Base-by-base conservation (phyloP, 2,888 invertebrate genomes). In the Hirtodrosophila histrioides region DNA sequence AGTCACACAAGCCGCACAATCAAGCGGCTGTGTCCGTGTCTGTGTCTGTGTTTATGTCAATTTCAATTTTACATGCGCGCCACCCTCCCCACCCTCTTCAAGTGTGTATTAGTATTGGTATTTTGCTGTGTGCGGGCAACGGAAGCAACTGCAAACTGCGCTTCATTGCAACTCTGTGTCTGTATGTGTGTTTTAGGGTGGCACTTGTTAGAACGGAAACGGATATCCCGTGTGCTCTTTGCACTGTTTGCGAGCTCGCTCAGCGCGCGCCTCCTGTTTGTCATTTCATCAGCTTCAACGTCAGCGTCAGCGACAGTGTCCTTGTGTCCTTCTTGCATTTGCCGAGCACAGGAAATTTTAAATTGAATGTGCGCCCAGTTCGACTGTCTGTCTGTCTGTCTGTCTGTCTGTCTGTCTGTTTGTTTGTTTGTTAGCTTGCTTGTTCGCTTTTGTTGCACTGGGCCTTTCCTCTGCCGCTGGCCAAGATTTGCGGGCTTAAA, bases 161-260 rank as follows among this genome's bases (percentile, higher is more conserved):
- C 85, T 87, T 81, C 83, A 85, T 70, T 82, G 86, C 83, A 84
- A 72, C 56, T 43, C 54, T 66, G 56, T 40, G 36, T 39, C 3
- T 44, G 8, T 55, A 12, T 58, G 40, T 63, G 11, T 62, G 33
- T 56, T 57, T 41, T 43, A 9, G 70, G 68, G 61, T 67, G 63
- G 70, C 76, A 88, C 86, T 85, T 85, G 81, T 72, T 77, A 71
- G 58, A 75, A 69, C 88, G 81, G 83, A 86, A 88, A 71, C 86
- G 88, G 86, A 88, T 79, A 79, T 86, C 68, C 84, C 70, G 73
- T 84, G 78, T 73, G 79, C 88, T 75, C 84, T 77, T 60, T 71
- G 78, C 87, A 64, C 68, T 78, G 75, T 51, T 62, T 67, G 68
- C 53, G 60, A 35, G 50, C 39, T 54, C 55, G 43, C 64, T 48